A percentile compares a stretch with the other conserved stretches of the same genome.
phyloP scores from a whole-genome alignment of 2,797 vertebrate species.

The Pelodytes ibericus region DNA sequence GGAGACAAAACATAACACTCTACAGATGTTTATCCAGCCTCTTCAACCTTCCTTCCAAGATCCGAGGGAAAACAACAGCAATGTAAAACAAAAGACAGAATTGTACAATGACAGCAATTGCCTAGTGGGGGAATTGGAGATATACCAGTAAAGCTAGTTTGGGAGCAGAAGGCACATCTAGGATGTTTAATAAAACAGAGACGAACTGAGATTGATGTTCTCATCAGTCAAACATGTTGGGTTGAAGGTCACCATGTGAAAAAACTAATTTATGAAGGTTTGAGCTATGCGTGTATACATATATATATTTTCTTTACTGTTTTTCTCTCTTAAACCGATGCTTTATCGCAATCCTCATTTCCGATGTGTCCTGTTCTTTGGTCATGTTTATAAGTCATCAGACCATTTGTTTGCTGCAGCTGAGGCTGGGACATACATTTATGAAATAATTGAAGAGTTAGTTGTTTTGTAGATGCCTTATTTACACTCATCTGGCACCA shows the following conservation, averaged over 20 bases:
- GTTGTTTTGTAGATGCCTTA: constrained; percentile 1
- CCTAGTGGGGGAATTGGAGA: background rate
- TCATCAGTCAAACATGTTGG: background rate
- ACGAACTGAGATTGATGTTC: constrained; percentile 16
- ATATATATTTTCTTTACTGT: background rate
- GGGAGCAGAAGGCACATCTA: background rate
- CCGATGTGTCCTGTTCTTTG: background rate
- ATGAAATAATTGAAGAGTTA: constrained; percentile 16
- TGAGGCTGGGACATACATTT: constrained; percentile 16
- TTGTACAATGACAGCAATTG: background rate
- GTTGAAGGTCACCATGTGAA: constrained; percentile 7
- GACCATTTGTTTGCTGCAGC: constrained; percentile 14
- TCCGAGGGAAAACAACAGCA: background rate
- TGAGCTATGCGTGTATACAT: background rate
- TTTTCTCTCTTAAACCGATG: constrained; percentile 2
- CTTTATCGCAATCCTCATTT: background rate
- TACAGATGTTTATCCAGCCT: too few relatives aligned
- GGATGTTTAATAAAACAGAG: constrained; percentile 3
- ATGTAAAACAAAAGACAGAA: background rate
- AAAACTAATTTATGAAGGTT: constrained; percentile 19
- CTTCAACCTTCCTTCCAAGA: background rate
- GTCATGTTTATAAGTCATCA: background rate
- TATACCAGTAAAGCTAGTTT: background rate
- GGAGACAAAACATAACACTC: too few relatives aligned
- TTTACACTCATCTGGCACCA: constrained; percentile 16